Evolutionary conservation across 1,140 invertebrate species (phyloP).

Genomic region (Theocolax elegans): DNA sequence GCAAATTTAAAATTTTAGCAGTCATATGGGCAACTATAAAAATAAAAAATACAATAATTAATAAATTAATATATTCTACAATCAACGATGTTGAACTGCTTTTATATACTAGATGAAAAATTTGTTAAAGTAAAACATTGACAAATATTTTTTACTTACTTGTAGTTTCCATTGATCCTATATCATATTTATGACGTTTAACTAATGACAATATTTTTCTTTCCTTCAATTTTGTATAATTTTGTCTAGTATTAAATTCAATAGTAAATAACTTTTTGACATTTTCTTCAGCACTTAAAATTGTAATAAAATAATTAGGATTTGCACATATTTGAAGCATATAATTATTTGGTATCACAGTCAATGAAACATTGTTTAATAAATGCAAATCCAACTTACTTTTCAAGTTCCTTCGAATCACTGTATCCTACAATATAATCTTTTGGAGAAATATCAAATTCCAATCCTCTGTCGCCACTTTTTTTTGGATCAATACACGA

Average conservation of each 20-base stretch:
- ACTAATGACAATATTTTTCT: constrained; percentile 67
- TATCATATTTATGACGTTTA: constrained; percentile 69
- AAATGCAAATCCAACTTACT: constrained; percentile 56
- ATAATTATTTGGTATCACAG: background rate
- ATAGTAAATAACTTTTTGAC: constrained; percentile 72
- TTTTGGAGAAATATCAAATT: constrained; percentile 60
- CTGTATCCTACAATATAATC: constrained; percentile 58
- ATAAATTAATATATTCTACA: background rate
- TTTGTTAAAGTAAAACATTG: background rate
- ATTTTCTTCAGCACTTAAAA: constrained; percentile 67
- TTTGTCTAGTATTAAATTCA: constrained; percentile 64
- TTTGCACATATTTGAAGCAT: background rate
- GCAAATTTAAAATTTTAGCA: constrained; percentile 65
- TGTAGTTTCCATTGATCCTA: constrained; percentile 69
- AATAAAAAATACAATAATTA: constrained; percentile 15
- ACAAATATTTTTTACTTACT: constrained; percentile 59
- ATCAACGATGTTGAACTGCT: background rate
- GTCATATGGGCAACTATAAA: constrained; percentile 27
- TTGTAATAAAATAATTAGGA: constrained; percentile 46
- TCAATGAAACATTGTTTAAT: background rate
- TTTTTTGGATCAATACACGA: constrained; percentile 67
- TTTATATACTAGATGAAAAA: background rate
- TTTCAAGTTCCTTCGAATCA: constrained; percentile 68
- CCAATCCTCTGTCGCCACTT: constrained; percentile 70
- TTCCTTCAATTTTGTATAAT: constrained; percentile 56